Evolutionary conservation across 2,888 invertebrate species (phyloP).

Genomic region (Epirrhoe alternata): DNA sequence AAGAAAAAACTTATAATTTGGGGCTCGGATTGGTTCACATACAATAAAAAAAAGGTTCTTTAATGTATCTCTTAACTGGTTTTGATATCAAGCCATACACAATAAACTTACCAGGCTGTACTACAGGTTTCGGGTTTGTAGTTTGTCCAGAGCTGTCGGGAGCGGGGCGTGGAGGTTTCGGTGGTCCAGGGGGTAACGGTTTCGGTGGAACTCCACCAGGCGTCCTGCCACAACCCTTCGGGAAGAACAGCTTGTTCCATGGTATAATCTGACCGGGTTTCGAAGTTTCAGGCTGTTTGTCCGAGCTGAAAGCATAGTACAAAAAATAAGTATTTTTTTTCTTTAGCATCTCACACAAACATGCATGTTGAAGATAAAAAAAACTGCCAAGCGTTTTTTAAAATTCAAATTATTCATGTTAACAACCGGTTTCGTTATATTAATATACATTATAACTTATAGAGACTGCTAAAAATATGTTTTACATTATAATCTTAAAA

Average conservation of each 20-base stretch:
- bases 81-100: too few species aligned
- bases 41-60: too few species aligned
- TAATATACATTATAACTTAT: background rate
- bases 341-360: background rate
- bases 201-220: slow-evolving; percentile 75
- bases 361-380: background rate
- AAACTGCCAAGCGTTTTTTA: background rate
- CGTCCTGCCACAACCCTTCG: slow-evolving; percentile 88
- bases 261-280: slow-evolving; percentile 83
- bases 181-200: slow-evolving; percentile 63
- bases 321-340: background rate
- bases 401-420: background rate
- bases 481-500: too few species aligned
- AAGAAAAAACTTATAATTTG: too few species aligned
- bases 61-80: too few species aligned
- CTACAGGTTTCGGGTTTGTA: slow-evolving; percentile 68
- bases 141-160: slow-evolving; percentile 73
- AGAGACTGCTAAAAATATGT: background rate
- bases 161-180: slow-evolving; percentile 56
- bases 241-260: slow-evolving; percentile 90
- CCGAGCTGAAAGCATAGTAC: slow-evolving; percentile 45
- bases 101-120: slow-evolving; percentile 42
- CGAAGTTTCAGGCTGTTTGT: slow-evolving; percentile 54
- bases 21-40: too few species aligned
- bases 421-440: background rate